Evolutionary conservation across 2,888 invertebrate genomes (phyloP).

Genomic region (Euphydryas editha): DNA sequence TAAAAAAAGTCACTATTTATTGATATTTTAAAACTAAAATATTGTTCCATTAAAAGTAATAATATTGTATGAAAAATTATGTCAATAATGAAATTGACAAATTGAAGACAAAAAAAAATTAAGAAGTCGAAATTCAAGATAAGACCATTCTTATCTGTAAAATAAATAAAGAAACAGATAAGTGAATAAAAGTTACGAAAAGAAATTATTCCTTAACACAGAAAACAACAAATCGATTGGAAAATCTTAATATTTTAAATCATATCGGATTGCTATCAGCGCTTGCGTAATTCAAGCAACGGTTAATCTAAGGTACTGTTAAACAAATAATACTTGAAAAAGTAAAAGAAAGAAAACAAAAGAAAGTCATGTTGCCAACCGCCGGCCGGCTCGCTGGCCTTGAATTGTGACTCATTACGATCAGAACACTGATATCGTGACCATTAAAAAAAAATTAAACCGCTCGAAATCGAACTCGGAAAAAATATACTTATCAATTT

Average conservation of each 20-base stretch:
- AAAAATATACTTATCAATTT: background rate
- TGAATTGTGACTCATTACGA: slow-evolving; percentile 53
- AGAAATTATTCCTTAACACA: background rate
- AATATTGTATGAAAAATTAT: too few relatives aligned
- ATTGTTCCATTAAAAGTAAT: too few relatives aligned
- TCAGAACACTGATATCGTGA: slow-evolving; percentile 38
- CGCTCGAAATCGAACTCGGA: background rate
- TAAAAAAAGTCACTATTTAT: too few relatives aligned
- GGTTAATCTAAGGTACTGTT: slow-evolving; percentile 48
- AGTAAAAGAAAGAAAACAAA: slow-evolving; percentile 54
- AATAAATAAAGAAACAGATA: background rate
- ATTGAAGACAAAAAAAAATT: too few relatives aligned
- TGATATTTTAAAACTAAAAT: too few relatives aligned
- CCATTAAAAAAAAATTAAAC: slow-evolving; percentile 11
- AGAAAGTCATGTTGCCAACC: slow-evolving; percentile 63
- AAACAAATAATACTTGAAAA: too few relatives aligned
- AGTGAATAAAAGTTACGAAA: background rate
- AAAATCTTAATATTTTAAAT: background rate
- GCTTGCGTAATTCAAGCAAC: background rate
- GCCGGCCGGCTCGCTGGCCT: slow-evolving; percentile 77
- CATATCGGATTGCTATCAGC: background rate
- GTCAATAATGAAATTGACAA: too few relatives aligned
- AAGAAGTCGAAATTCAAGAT: background rate
- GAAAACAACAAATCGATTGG: too few relatives aligned
- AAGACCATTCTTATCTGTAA: background rate